Percentiles rank a stretch among this genome's conserved stretches.
These are phyloP conservation scores for Channa argus DNA, from an alignment of 2,113 vertebrate genomes.

Conservation along the genomic window DNA sequence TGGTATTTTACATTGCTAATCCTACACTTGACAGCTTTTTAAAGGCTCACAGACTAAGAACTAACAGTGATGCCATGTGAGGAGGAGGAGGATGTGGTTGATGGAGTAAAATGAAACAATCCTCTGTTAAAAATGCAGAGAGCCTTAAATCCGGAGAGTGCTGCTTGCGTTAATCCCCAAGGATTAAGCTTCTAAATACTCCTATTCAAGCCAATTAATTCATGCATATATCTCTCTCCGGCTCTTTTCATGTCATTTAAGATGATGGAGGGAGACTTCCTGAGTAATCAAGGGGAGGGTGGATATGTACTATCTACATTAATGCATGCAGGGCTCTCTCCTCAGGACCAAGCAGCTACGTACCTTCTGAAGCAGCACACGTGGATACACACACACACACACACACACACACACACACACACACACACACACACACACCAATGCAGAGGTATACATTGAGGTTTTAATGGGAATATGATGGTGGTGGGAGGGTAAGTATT, in stretches of 20 bases:
- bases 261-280: constrained; percentile 79
- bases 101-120: constrained; percentile 77
- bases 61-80: constrained; percentile 72
- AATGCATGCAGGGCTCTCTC: constrained; percentile 75
- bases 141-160: constrained; percentile 78
- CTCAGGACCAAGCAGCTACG: constrained; percentile 54
- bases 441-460: constrained; percentile 71
- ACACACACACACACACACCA: constrained; percentile 44
- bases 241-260: constrained; percentile 79
- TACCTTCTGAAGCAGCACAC: constrained; percentile 55
- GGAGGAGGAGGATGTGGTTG: constrained; percentile 52
- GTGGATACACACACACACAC: constrained; percentile 15
- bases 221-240: constrained; percentile 81
- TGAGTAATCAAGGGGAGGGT: constrained; percentile 75
- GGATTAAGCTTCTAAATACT: constrained; percentile 85
- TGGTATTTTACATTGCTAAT: constrained; percentile 67
- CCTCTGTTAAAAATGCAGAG: constrained; percentile 71
- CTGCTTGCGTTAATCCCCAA: constrained; percentile 76
- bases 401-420: too few species aligned
- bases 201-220: constrained; percentile 86
- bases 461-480: constrained; percentile 62
- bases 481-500: constrained; percentile 53
- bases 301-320: constrained; percentile 68
- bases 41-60: constrained; percentile 70
- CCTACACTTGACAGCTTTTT: constrained; percentile 76